Evolutionary conservation across 2,888 invertebrate species (phyloP), one percentile per base, ranked within the genome.

Genomic region (Eupithecia dodoneata): DNA sequence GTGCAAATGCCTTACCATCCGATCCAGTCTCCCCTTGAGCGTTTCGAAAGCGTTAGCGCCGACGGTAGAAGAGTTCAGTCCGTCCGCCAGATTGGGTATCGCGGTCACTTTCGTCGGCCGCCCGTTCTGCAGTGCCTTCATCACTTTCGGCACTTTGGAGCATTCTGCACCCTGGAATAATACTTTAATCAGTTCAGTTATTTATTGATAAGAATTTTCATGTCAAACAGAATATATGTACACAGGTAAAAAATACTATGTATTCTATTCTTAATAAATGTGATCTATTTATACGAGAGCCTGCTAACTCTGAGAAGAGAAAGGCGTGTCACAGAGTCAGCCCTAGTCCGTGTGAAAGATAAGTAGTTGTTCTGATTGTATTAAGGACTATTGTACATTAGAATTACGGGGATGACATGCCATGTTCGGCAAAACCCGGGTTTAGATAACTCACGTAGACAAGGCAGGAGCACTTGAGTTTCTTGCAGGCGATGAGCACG

Each of bases 141-240:
- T 95, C 94, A 98, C 98, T 86, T 97, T 97, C 4, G 98, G 96
- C 87, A 98, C 98, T 81, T 96, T 96, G 82, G 97, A 97, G 66
- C 98, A 97, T 90, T 98, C 98, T 0, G 97, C 98, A 13, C 98
- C 98, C 97, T 96, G 71, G 45, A 72, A 79, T 72, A 0, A 13
- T 49, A 49, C 0, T 44, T 6, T 44, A 6, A 7, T 44, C 2
- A 44, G 4, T 44, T 44, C 7, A 30, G 30, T 30, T 30, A 30
- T 30, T 30, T 30, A 30, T 30, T 30, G 30, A 30, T 30, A 30
- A 30, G 30, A 30, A 30, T 30, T 30, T 30, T 30, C 30, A 30
- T 30, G 30, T 30, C 30, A 30, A 30, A 30, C 0, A 30, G 30
- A 30, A 30, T 30, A 30, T 30, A 30, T 30, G 30, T 30, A 30